Base-by-base conservation (phyloP, 2,888 invertebrate species). In the Litoditis marina region DNA sequence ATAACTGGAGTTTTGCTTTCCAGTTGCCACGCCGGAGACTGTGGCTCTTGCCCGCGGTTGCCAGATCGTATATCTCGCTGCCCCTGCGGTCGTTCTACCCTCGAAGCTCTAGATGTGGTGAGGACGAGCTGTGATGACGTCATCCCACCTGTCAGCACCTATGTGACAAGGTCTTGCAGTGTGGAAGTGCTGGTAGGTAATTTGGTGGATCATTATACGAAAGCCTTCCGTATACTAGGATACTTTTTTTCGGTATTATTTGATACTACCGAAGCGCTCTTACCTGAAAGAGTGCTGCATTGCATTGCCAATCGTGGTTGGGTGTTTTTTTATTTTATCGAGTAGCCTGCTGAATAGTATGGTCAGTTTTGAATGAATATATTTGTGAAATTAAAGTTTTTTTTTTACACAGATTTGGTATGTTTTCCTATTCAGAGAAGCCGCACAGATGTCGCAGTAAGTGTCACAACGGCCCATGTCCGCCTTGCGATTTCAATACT, bases 91-190 rank as follows among this genome's bases (percentile, higher is more conserved):
- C 88, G 90, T 84, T 88, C 87, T 39, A 83, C 85, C 0, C 84
- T 88, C 25, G 49, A 65, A 3, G 68, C 75, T 16, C 53, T 83
- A 22, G 50, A 83, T 85, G 1, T 84, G 88, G 47, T 7, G 16
- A 60, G 53, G 5, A 49, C 5, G 16, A 60, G 53, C 4, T 94
- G 93, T 83, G 85, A 89, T 6, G 92, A 93, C 84, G 88, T 90
- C 0, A 88, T 94, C 71, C 91, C 92, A 87, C 89, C 39, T 94
- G 94, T 84, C 89, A 88, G 50, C 88, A 87, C 57, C 79, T 84
- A 13, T 91, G 91, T 79, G 86, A 88, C 51, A 89, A 89, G 79
- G 85, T 86, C 1, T 84, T 91, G 31, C 84, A 86, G 27, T 91
- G 91, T 83, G 90, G 91, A 58, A 44, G 0, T 42, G 28, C 47